Evolutionary conservation across 2,113 vertebrate species (phyloP), one percentile per base, ranked within the genome.

Genomic region (Coturnix japonica): DNA sequence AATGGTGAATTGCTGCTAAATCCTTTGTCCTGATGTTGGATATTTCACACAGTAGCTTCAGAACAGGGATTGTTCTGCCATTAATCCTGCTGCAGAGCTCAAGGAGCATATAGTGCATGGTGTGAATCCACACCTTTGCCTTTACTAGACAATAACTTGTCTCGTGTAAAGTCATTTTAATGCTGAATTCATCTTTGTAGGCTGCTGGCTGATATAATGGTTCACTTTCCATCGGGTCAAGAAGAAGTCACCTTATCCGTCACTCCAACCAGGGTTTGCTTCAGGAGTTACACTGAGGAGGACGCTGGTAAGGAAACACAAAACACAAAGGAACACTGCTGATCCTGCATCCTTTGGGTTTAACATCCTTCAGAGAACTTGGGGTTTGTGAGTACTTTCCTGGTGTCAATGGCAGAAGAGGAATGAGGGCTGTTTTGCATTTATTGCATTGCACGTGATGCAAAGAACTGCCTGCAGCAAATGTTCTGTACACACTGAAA

Each of bases 211-310:
- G 98, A 99, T 41, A 96, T 98, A 69, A 87, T 98, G 94, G 94
- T 98, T 95, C 98, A 99, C 95, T 99, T 99, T 76, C 98, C 98
- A 6, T 90, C 92, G 7, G 98, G 93, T 95, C 99, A 99, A 91
- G 99, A 99, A 85, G 99, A 99, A 97, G 94, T 99, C 63, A 99
- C 99, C 46, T 95, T 99, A 71, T 97, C 97, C 15, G 93, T 98
- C 31, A 98, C 98, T 51, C 97, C 98, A 18, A 6, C 92, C 46
- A 98, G 97, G 92, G 97, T 98, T 88, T 98, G 94, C 88, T 97
- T 99, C 91, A 99, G 96, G 97, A 99, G 98, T 94, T 98, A 98
- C 87, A 81, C 53, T 4, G 98, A 98, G 31, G 98, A 97, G 3
- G 97, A 97, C 70, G 80, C 94, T 18, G 98, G 99, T 99, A 96